Evolutionary conservation across 2,797 vertebrate genomes (phyloP), one percentile per base, ranked within the genome.

Genomic region (Periophthalmus magnuspinnatus): DNA sequence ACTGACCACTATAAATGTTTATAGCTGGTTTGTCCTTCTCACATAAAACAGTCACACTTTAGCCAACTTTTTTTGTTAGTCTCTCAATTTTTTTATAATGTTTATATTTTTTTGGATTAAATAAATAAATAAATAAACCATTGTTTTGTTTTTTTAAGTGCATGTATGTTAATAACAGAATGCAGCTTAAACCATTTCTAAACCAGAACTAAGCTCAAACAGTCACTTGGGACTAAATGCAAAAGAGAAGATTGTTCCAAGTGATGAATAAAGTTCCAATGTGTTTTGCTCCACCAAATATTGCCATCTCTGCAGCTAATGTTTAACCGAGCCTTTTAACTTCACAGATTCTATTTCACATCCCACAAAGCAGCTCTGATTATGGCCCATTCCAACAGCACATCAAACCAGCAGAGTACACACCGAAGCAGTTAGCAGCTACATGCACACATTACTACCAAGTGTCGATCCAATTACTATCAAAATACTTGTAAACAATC

Each of bases 281-380:
- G 41, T 28, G 22, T 64, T 47, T 64, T 64, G 62, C 62, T 47
- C 38, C 62, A 48, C 41, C 62, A 64, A 64, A 64, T 64, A 64
- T 64, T 64, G 62, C 62, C 22, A n/a, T 66, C 65, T 66, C 50
- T 34, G n/a, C 65, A 66, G 65, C 48, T 55, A 19, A 66, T 66
- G 65, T 36, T 66, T 56, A 54, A 67, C 65, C n/a, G 65, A 67
- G n/a, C 50, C 52, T 55, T 67, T 67, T 67, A 67, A 55, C 33
- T 55, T 56, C 32, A 21, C 47, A 13, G 50, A 50, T 66, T 38
- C 33, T 17, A 38, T 55, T 67, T 67, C 52, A 55, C 50, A 67
- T 36, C 32, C 50, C 50, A 55, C 65, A 55, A 67, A 67, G 33
- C 33, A 13, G 48, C 50, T 21, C 19, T 1, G 48, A 34, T 66